Conservation (phyloP, 2,113 vertebrate genomes). For the Sebastes fasciatus region DNA sequence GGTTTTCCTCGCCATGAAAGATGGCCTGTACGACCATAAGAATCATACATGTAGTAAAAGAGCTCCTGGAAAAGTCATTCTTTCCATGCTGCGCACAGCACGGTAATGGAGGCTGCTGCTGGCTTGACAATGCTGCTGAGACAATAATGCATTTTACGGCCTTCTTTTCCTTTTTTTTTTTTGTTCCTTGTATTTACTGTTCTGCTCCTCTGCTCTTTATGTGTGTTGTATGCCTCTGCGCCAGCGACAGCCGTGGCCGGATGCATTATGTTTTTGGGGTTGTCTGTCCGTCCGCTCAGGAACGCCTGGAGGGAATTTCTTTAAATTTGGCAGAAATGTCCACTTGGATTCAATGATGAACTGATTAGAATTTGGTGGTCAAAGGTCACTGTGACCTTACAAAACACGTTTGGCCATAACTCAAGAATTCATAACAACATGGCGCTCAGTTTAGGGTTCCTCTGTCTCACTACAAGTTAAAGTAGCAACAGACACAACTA, state of each 20-base stretch:
- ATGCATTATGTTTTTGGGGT: background rate
- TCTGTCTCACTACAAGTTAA: conserved; percentile 15
- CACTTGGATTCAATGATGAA: no score
- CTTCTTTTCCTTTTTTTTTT: background rate
- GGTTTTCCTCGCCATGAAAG: conserved; percentile 16
- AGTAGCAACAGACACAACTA: conserved; percentile 2
- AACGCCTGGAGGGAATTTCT: background rate
- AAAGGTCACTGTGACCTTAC: no score
- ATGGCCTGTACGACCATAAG: background rate
- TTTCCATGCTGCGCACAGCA: conserved; percentile 30
- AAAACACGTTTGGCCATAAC: background rate
- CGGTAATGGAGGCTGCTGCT: conserved; percentile 23
- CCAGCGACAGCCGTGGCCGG: no score
- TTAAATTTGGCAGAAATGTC: background rate
- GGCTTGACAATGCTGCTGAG: background rate
- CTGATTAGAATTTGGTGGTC: no score
- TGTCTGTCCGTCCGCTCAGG: no score
- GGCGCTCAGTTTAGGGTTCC: background rate
- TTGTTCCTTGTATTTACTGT: background rate
- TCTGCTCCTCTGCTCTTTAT: background rate
- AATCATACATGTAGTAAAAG: conserved; percentile 7
- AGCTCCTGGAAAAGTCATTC: conserved; percentile 42
- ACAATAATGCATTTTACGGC: conserved; percentile 5
- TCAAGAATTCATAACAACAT: background rate
- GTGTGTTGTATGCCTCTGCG: background rate